Conservation (phyloP, 1,140 invertebrate species). For the Heliothis virescens region DNA sequence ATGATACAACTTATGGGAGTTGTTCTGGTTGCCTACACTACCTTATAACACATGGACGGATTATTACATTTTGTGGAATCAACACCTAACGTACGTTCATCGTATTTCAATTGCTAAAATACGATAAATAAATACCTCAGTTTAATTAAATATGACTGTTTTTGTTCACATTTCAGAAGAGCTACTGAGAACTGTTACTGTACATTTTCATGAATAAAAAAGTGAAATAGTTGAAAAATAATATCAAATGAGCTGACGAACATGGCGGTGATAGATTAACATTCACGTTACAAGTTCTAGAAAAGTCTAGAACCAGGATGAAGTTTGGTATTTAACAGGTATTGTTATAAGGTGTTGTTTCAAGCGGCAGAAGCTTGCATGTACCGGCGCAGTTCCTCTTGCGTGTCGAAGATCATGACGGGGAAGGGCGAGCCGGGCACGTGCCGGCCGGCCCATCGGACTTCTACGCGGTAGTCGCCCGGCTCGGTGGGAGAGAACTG, state of each 20-base stretch:
- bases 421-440: constrained; percentile 99
- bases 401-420: constrained; percentile 99
- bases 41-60: constrained; percentile 28
- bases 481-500: constrained; percentile 98
- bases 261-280: no score
- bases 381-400: constrained; percentile 95
- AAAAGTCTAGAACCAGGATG: no score
- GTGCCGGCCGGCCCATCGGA: constrained; percentile 99
- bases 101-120: neutral
- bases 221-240: no score
- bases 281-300: no score
- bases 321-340: neutral
- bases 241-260: no score
- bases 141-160: neutral
- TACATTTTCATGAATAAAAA: no score
- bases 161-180: constrained; percentile 1
- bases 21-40: constrained; percentile 22
- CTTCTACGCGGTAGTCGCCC: constrained; percentile 98
- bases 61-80: constrained; percentile 10
- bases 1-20: constrained; percentile 18
- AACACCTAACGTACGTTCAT: neutral
- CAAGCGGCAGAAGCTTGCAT: constrained; percentile 73
- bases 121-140: constrained; percentile 16
- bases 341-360: constrained; percentile 20
- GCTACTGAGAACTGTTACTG: no score